Evolutionary conservation across 2,888 invertebrate genomes (phyloP).

Genomic region (Eilema caniola): DNA sequence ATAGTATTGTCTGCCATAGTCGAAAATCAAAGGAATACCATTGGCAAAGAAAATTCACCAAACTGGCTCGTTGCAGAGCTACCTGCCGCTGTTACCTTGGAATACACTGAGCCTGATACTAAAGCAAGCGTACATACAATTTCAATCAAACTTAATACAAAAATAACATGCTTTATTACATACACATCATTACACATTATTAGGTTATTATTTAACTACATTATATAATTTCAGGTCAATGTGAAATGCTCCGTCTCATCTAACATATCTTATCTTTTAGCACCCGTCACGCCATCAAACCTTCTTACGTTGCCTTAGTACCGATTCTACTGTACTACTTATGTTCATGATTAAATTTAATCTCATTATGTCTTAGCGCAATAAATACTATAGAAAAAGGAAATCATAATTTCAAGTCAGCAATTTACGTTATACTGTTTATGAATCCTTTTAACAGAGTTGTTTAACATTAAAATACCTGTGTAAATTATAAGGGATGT

Average conservation of each 20-base stretch:
- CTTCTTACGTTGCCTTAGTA: constrained; percentile 7
- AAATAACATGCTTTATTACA: background rate
- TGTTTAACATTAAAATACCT: background rate
- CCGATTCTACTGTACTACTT: background rate
- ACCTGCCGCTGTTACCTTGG: background rate
- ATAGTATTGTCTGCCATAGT: too few species aligned
- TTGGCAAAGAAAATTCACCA: too few species aligned
- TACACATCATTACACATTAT: background rate
- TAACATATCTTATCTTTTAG: constrained; percentile 29
- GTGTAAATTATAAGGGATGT: background rate
- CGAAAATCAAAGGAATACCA: too few species aligned
- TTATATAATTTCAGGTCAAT: background rate
- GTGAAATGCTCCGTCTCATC: constrained; percentile 22
- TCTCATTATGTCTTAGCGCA: background rate
- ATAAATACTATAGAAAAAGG: background rate
- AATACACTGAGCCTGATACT: background rate
- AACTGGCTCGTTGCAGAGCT: background rate
- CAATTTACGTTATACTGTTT: background rate
- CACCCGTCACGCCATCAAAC: constrained; percentile 31
- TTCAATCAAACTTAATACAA: background rate
- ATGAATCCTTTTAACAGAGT: background rate
- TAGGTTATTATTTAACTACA: background rate
- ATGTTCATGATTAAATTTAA: constrained; percentile 3
- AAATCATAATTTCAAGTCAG: background rate
- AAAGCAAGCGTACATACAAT: background rate